Base-by-base conservation (phyloP, 2,797 vertebrate genomes). In the Silurus lanzhouensis region DNA sequence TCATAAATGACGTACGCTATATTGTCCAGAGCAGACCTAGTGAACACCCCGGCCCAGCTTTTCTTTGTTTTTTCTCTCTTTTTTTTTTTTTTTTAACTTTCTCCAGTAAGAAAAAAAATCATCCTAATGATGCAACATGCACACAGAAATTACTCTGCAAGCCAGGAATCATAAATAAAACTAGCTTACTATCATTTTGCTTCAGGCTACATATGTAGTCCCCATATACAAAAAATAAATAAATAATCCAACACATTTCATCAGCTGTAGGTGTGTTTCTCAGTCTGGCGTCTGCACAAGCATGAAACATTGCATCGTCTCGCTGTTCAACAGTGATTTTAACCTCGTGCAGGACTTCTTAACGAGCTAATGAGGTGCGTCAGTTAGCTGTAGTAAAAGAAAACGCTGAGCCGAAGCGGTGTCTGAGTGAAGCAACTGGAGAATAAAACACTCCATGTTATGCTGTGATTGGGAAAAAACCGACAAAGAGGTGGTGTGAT, bases 121-220 rank as follows among this genome's bases (percentile, higher is more conserved):
- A 81, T 81, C 68, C 67, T 57, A 74, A 81, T 85, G 84, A 82
- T 76, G 84, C 71, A 85, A 85, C 81, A 82, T 75, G 55, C 27
- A 58, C 58, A 52, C 82, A 83, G 60, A 55, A 83, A 83, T 83
- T 20, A 83, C 72, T 44, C n/a, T 31, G 46, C 60, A 27, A 52
- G 38, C 82, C 58, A 55, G 82, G 31, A 76, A 71, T 6, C 27
- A 19, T 15, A 15, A 6, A 17, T 13, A 71, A 82, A 76, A 48
- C 84, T 20, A 82, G 61, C 72, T 81, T 84, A 84, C 75, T 38
- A 84, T 63, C 57, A 58, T 61, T 84, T 79, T 87, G 76, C 76
- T 83, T 46, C 64, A 83, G 61, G 55, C 83, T 84, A 80, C 75
- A 80, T 55, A 20, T 77, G 61, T 85, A 27, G 27, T 71, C 70